Evolutionary conservation across 2,797 vertebrate genomes (phyloP).

Genomic region (Urophycis tenuis): DNA sequence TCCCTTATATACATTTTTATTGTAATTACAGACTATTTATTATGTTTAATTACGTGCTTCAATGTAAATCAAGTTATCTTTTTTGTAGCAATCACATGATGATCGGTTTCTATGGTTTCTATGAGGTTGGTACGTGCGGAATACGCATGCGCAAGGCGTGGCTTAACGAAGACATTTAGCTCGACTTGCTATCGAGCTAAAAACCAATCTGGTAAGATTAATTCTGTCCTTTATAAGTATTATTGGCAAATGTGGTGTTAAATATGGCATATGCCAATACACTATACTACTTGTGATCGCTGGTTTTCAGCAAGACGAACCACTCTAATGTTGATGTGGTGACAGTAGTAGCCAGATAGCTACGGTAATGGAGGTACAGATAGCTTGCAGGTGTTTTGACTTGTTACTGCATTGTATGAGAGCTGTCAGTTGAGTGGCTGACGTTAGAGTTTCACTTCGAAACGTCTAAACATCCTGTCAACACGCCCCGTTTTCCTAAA

Average conservation of each 20-base stretch:
- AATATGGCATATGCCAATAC: neutral
- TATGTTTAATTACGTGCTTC: neutral
- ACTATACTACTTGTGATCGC: neutral
- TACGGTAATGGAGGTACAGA: neutral
- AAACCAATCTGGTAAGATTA: neutral
- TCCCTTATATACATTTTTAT: neutral
- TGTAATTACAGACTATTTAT: neutral
- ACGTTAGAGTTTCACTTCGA: neutral
- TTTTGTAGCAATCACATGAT: neutral
- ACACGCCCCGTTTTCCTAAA: neutral
- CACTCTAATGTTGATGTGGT: neutral
- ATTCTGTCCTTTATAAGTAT: neutral
- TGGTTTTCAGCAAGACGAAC: neutral
- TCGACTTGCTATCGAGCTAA: neutral
- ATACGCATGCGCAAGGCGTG: constrained; percentile 4
- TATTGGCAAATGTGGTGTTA: neutral
- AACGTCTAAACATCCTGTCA: neutral
- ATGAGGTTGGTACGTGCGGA: neutral
- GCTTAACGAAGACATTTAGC: neutral
- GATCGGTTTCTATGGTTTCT: neutral
- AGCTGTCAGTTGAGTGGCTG: neutral
- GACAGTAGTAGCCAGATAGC: constrained; percentile 18
- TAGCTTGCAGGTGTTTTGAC: constrained; percentile 15
- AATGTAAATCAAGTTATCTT: neutral
- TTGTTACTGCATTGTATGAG: neutral